Evolutionary conservation across 2,888 invertebrate species (phyloP), one percentile per base, ranked within the genome.

Genomic region (Tholera decimalis): DNA sequence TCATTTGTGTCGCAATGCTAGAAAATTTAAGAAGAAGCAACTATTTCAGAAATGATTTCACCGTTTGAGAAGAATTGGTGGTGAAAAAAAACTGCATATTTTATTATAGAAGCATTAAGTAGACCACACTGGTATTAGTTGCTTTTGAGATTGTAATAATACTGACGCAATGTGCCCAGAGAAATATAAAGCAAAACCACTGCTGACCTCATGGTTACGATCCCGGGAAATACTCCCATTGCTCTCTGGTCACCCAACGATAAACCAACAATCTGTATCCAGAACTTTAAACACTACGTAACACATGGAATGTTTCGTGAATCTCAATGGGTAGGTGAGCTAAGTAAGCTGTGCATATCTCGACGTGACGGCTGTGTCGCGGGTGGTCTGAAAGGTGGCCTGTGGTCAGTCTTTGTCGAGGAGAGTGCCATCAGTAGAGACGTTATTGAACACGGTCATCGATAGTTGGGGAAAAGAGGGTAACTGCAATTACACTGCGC

Each of bases 261-360:
- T 55, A 46, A 60, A 50, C 43, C 70, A 72, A 56, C 60, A 63
- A 65, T 69, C 54, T 55, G 63, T 46, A 58, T 46, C 78, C 69
- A 54, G 61, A 76, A 63, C 57, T 78, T 74, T 78, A 47, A 77
- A 72, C 58, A 72, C 74, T 67, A 83, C 73, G 69, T 81, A 86
- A 83, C 78, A 80, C 57, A 79, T 88, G 88, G 88, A 89, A 89
- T 89, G 88, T 85, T 77, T 73, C 66, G 78, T 46, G 62, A 91
- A 91, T 89, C 88, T 90, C 89, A 86, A 85, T 61, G 63, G n/a
- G 70, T 83, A 80, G 59, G 62, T 74, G 77, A 73, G 54, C 69
- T 73, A 70, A 18, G 53, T 60, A 68, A 70, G 74, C 59, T 50
- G 63, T 63, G 63, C 51, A 60, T 47, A 61, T 76, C 70, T 76